These are phyloP conservation scores for Ranitomeya variabilis DNA, from an alignment of 2,113 vertebrate species.

Conservation along the genomic window DNA sequence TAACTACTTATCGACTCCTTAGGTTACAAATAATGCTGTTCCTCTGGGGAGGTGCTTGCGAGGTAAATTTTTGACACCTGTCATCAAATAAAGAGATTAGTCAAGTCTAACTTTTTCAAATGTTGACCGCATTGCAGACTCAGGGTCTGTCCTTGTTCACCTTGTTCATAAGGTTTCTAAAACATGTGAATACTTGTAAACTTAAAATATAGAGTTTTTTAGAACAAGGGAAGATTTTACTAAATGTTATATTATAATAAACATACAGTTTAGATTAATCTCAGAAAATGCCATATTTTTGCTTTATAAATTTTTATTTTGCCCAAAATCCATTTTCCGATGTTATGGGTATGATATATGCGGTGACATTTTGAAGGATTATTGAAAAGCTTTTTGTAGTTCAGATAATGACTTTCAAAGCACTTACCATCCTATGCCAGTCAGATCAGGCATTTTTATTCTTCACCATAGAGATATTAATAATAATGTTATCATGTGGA, in stretches of 20 bases:
- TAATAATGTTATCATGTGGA: constrained; percentile 62
- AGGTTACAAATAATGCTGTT: too few relatives aligned
- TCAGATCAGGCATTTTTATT: constrained; percentile 69
- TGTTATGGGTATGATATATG: constrained; percentile 67
- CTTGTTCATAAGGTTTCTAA: too few relatives aligned
- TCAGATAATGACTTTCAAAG: constrained; percentile 73
- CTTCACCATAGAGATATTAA: constrained; percentile 65
- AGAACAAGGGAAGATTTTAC: not conserved
- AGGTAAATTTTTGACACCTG: too few relatives aligned
- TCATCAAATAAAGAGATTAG: too few relatives aligned
- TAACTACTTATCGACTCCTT: too few relatives aligned
- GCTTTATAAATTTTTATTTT: constrained; percentile 30
- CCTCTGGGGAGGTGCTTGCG: too few relatives aligned
- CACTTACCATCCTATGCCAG: constrained; percentile 68
- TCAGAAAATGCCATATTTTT: constrained; percentile 11
- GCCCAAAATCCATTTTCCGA: constrained; percentile 70
- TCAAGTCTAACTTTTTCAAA: too few relatives aligned
- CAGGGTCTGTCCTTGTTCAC: too few relatives aligned
- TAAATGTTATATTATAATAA: constrained; percentile 1
- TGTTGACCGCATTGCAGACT: too few relatives aligned
- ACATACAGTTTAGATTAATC: not conserved
- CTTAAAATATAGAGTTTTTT: not conserved
- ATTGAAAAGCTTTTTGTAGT: constrained; percentile 74
- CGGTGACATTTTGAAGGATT: constrained; percentile 72
- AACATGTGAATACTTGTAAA: too few relatives aligned